Percentiles rank a stretch among this genome's conserved stretches.
Evolutionary conservation across 1,140 invertebrate genomes (phyloP).

Genomic region (Lepidurus apus): DNA sequence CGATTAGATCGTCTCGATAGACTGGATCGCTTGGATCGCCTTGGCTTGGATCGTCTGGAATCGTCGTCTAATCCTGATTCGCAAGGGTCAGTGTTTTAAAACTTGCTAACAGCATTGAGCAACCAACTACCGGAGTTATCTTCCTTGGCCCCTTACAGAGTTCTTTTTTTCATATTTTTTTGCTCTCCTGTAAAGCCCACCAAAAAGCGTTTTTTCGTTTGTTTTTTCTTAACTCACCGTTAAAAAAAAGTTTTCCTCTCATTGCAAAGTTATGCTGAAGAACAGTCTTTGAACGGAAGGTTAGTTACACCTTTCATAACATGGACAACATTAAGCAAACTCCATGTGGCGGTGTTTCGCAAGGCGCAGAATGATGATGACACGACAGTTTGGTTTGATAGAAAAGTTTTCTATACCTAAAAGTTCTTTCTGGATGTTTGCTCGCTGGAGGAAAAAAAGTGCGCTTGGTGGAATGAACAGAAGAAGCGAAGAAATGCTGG

Average conservation of each 20-base stretch:
- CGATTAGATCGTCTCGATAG: slow-evolving; percentile 56
- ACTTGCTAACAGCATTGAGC: not conserved
- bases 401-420: slow-evolving; percentile 30
- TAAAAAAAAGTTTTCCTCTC: not conserved
- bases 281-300: not conserved
- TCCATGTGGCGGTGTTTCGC: slow-evolving; percentile 6
- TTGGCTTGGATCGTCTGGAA: not conserved
- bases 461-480: slow-evolving; percentile 26
- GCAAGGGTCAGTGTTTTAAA: slow-evolving; percentile 55
- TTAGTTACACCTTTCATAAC: not conserved
- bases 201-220: not conserved
- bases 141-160: slow-evolving; percentile 15
- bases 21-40: slow-evolving; percentile 30
- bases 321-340: not conserved
- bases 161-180: not conserved
- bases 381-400: slow-evolving; percentile 2
- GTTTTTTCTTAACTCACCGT: not conserved
- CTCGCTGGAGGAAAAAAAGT: slow-evolving; percentile 28
- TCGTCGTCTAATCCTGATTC: slow-evolving; percentile 66
- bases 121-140: slow-evolving; percentile 21
- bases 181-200: slow-evolving; percentile 2
- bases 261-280: not conserved
- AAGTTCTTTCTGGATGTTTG: slow-evolving; percentile 31
- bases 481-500: not conserved
- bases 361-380: not conserved